Percentiles rank a stretch among this genome's conserved stretches.
These are phyloP conservation scores for Sesamia inferens DNA, from an alignment of 2,888 invertebrate genomes.

Conservation along the genomic window DNA sequence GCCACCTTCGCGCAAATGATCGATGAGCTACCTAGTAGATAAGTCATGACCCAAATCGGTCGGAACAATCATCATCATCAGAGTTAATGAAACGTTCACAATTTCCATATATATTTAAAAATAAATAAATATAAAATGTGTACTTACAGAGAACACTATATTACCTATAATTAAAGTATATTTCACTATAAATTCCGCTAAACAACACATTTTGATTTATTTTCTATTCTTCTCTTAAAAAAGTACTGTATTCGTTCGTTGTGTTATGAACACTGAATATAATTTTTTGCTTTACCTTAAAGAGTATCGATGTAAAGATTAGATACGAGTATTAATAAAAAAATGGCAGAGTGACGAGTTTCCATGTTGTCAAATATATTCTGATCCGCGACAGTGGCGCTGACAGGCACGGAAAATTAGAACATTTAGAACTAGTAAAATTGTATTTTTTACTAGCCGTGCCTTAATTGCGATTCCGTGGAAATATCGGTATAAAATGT, in stretches of 20 bases:
- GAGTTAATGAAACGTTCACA: background rate
- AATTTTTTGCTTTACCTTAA: background rate
- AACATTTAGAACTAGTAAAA: too few species aligned
- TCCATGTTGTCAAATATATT: background rate
- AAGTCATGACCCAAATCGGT: too few species aligned
- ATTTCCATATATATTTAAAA: background rate
- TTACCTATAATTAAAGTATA: conserved; percentile 76
- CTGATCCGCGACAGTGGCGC: conserved; percentile 12
- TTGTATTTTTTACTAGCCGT: too few species aligned
- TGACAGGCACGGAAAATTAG: background rate
- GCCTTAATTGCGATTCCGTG: too few species aligned
- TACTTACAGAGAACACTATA: conserved; percentile 76
- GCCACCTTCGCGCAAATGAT: too few species aligned
- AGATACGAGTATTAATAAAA: conserved; percentile 24
- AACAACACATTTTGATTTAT: conserved; percentile 74
- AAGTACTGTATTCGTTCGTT: background rate
- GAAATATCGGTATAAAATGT: too few species aligned
- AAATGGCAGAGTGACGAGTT: background rate
- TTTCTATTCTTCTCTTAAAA: background rate
- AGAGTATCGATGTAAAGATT: conserved; percentile 12
- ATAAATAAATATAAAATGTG: conserved; percentile 50
- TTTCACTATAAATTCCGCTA: conserved; percentile 71
- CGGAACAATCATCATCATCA: too few species aligned
- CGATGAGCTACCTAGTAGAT: too few species aligned
- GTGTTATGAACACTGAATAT: conserved; percentile 34